Base-by-base conservation (phyloP, 2,797 vertebrate genomes). In the Arctocebus calabarensis region DNA sequence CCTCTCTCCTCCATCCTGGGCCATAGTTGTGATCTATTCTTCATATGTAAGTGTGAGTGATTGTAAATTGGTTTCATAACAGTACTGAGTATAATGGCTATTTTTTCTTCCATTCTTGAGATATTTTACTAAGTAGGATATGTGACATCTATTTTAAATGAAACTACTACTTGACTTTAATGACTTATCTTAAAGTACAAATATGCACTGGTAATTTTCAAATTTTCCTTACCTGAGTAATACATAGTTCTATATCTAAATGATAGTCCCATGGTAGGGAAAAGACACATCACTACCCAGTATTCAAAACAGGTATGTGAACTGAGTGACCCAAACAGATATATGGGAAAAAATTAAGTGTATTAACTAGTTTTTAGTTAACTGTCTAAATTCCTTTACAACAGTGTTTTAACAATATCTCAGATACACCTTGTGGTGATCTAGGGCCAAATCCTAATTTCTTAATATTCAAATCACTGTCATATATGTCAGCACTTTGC, bases 251-350 rank as follows among this genome's bases (percentile, higher is more conserved):
- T 92, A 10, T 74, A 45, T 62, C 43, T 74, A 87, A 84, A 48
- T 64, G 34, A 59, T 1, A 11, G 79, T 66, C 22, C 34, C 11
- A 32, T 29, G 52, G 19, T 62, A 87, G 57, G 59, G 40, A 71
- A 75, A 88, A 75, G 6, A 93, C 86, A 95, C 12, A 84, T 73
- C 19, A 64, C 5, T 43, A 89, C 32, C 59, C 3, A 14, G 17
- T 64, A 77, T 83, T 74, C 12, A 78, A 94, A 86, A 78, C 14
- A 89, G 27, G 43, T 17, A 57, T 40, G 43, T 95, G 48, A 87
- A 62, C 70, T 78, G 34, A 74, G 55, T 85, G 68, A 68, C 7
- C 16, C n/a, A 73, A 61, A 48, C 23, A 0, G 62, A 17, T 19
- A 62, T 0, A 2, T 57, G n/a, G 17, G n/a, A 57, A 84, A 81